phyloP scores from a whole-genome alignment of 2,797 vertebrate genomes.

The Anomalospiza imberbis region DNA sequence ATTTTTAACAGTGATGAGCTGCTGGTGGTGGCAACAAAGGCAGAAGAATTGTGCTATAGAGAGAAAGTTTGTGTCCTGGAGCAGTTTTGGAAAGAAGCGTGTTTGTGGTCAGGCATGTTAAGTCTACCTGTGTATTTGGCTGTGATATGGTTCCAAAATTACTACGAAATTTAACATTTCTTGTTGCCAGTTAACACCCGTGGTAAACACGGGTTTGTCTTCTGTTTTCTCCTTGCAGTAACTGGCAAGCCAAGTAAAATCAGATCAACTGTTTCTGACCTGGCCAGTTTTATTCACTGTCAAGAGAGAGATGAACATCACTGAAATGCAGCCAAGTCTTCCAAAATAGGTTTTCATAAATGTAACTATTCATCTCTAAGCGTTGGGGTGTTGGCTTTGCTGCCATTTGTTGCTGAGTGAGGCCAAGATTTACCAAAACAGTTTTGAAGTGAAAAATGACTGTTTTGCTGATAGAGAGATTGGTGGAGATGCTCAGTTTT shows the following conservation, averaged over 20 bases:
- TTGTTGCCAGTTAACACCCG: not conserved
- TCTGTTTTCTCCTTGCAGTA: not conserved
- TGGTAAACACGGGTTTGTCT: not conserved
- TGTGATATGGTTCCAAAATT: not conserved
- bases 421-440: not conserved
- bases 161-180: not conserved
- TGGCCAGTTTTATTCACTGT: not conserved
- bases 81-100: not conserved
- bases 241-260: not conserved
- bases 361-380: not conserved
- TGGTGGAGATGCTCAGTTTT: not conserved
- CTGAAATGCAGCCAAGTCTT: not conserved
- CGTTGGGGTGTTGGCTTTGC: not conserved
- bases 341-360: not conserved
- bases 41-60: not conserved
- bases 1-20: not conserved
- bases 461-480: not conserved
- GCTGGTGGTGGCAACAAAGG: not conserved
- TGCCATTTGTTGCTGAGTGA: not conserved
- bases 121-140: not conserved
- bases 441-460: not conserved
- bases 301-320: not conserved
- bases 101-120: not conserved
- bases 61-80: not conserved
- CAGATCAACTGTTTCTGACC: not conserved